Percentiles rank a stretch among this genome's conserved stretches.
These are phyloP conservation scores for Conus canariensis DNA, from an alignment of 2,888 invertebrate genomes.

Conservation along the genomic window DNA sequence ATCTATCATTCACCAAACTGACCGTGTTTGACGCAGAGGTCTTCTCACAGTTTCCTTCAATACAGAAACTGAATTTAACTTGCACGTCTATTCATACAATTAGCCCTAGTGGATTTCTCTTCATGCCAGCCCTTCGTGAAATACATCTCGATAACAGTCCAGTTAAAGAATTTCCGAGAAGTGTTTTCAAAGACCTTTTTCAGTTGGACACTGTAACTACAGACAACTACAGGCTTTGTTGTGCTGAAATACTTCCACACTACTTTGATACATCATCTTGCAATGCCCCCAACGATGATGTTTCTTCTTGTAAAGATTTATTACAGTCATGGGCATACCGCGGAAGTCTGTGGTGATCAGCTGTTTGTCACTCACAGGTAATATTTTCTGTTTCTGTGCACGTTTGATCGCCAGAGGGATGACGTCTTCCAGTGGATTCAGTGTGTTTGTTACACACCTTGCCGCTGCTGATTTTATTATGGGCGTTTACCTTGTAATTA, in stretches of 20 bases:
- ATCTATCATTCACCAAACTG: background rate
- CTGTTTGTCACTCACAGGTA: background rate
- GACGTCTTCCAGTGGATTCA: background rate
- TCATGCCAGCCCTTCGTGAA: background rate
- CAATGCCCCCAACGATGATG: background rate
- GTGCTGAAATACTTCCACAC: background rate
- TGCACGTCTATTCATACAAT: background rate
- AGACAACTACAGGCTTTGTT: background rate
- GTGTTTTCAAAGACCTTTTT: background rate
- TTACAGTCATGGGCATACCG: background rate
- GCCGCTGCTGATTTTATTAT: background rate
- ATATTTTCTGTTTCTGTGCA: background rate
- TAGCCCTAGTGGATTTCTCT: background rate
- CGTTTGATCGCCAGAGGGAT: background rate
- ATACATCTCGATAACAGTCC: background rate
- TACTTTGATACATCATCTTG: background rate
- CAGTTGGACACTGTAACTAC: background rate
- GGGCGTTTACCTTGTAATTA: background rate
- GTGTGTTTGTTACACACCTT: background rate
- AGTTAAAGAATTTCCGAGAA: background rate
- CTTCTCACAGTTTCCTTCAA: background rate
- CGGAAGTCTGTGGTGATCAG: background rate
- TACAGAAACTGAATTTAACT: background rate
- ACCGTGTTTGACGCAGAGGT: background rate
- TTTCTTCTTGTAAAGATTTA: background rate